Percentiles rank a stretch among this genome's conserved stretches.
These are phyloP conservation scores for Aethes cnicana DNA, from an alignment of 2,888 invertebrate species.

Conservation along the genomic window DNA sequence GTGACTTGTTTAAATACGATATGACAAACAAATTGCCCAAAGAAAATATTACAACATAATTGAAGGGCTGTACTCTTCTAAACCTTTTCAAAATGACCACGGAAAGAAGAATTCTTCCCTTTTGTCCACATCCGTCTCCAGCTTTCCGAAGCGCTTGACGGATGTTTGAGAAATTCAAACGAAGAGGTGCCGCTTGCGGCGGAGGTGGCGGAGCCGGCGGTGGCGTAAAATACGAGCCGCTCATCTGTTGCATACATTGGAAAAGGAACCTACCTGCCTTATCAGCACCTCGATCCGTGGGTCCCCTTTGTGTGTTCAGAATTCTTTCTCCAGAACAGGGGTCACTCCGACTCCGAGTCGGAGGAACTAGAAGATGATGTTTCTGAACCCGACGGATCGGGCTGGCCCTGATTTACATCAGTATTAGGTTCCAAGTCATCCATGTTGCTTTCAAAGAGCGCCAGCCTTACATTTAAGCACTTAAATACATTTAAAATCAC, in stretches of 20 bases:
- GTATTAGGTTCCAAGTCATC: neutral
- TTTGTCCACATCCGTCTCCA: no score
- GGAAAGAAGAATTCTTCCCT: neutral
- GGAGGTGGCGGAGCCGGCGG: no score
- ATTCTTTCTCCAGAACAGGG: neutral
- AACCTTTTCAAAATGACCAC: neutral
- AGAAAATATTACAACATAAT: no score
- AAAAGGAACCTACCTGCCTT: no score
- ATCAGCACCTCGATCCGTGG: neutral
- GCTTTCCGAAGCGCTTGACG: no score
- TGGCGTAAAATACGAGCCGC: no score
- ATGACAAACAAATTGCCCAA: no score
- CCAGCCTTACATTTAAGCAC: neutral
- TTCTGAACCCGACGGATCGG: neutral
- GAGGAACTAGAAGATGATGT: neutral
- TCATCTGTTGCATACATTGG: no score
- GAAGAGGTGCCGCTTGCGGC: no score
- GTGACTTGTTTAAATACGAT: no score
- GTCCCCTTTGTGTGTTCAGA: neutral
- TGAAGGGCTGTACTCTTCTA: no score
- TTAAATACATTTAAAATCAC: neutral
- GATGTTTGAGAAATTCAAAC: no score
- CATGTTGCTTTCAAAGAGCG: neutral
- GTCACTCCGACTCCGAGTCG: constrained; percentile 5
- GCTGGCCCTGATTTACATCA: neutral